Evolutionary conservation across 1,140 invertebrate genomes (phyloP).

Genomic region (Pogonomyrmex californicus): DNA sequence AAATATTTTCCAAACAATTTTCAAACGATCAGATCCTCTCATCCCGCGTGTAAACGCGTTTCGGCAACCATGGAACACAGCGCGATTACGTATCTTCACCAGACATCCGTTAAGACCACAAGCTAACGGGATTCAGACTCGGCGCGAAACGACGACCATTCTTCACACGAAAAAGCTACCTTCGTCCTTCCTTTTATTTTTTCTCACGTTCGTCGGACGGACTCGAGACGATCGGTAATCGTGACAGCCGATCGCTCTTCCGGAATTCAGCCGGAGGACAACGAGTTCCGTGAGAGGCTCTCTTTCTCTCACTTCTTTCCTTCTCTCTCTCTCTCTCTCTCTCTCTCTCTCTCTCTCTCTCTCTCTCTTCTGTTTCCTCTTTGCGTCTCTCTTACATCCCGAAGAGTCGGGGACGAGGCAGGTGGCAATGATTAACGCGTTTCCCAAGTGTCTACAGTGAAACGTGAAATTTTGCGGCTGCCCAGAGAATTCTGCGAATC

Average conservation of each 20-base stretch:
- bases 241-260: slow-evolving; percentile 75
- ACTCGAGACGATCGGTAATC: slow-evolving; percentile 72
- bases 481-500: slow-evolving; percentile 63
- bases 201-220: slow-evolving; percentile 59
- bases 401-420: slow-evolving; percentile 10
- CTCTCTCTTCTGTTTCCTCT: background rate
- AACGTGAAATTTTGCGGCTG: slow-evolving; percentile 69
- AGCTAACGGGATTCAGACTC: slow-evolving; percentile 60
- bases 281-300: slow-evolving; percentile 57
- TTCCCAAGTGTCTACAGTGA: slow-evolving; percentile 52
- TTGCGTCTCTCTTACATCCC: slow-evolving; percentile 21
- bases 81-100: slow-evolving; percentile 14
- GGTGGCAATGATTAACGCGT: slow-evolving; percentile 73
- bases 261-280: slow-evolving; percentile 67
- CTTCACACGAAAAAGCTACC: slow-evolving; percentile 53
- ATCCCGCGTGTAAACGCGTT: slow-evolving; percentile 28
- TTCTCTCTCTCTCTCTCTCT: background rate
- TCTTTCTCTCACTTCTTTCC: background rate
- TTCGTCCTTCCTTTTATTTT: slow-evolving; percentile 69
- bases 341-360: slow-evolving; percentile 1
- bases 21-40: slow-evolving; percentile 4
- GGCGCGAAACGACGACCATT: slow-evolving; percentile 72
- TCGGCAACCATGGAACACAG: background rate
- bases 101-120: slow-evolving; percentile 54
- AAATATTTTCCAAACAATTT: slow-evolving; percentile 13